Conservation (phyloP, 2,113 vertebrate species). For the Petroica traversi region DNA sequence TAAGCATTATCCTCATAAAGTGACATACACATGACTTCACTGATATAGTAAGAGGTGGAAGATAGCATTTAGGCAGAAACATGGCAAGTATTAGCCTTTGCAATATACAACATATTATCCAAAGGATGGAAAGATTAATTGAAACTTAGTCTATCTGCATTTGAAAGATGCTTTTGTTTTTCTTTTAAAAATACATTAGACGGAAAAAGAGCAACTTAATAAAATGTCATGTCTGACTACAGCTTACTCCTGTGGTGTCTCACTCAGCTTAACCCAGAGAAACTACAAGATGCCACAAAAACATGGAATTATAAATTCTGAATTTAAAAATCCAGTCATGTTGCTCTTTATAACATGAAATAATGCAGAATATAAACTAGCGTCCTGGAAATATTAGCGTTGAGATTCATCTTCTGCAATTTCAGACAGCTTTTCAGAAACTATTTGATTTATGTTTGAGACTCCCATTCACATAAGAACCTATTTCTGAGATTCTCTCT, state of each 20-base stretch:
- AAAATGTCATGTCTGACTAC: background rate
- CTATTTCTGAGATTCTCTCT: background rate
- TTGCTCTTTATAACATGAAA: background rate
- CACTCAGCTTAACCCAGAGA: background rate
- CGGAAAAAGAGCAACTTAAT: background rate
- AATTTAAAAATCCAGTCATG: background rate
- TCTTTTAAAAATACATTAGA: background rate
- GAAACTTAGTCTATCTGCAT: background rate
- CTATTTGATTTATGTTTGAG: background rate
- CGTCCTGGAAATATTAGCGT: background rate
- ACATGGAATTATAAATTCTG: background rate
- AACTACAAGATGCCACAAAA: background rate
- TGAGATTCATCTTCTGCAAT: background rate
- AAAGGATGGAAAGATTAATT: background rate
- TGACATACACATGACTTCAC: background rate
- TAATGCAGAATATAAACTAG: background rate
- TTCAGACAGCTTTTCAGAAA: background rate
- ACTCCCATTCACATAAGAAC: background rate
- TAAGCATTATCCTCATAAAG: background rate
- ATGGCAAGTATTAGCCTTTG: background rate
- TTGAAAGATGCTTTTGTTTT: background rate
- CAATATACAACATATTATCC: background rate
- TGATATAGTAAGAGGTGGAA: background rate
- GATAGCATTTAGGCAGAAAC: background rate
- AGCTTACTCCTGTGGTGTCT: background rate